Evolutionary conservation across 2,113 vertebrate genomes (phyloP).

Genomic region (Psilopsiagon aurifrons): DNA sequence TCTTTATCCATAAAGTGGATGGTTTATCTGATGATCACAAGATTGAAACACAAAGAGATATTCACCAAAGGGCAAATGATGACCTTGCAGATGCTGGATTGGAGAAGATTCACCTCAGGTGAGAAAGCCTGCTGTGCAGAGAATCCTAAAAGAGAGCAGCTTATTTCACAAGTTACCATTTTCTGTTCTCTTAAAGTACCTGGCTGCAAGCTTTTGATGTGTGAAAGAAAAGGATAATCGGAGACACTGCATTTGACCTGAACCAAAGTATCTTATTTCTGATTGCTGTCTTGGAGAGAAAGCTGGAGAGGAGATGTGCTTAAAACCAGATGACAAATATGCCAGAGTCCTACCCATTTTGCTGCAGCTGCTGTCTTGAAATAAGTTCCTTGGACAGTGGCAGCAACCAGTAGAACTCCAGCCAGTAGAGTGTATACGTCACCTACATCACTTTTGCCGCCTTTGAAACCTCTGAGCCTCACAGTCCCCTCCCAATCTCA

Average conservation of each 20-base stretch:
- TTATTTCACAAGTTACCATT: neutral
- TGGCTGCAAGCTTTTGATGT: neutral
- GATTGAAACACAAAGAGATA: conserved; percentile 93
- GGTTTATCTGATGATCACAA: conserved; percentile 94
- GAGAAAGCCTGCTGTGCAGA: conserved; percentile 7
- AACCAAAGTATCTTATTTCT: neutral
- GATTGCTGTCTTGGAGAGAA: neutral
- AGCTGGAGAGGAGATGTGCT: neutral
- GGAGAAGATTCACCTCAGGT: conserved; percentile 93
- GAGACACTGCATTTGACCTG: neutral
- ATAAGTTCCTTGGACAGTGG: neutral
- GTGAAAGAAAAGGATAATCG: neutral
- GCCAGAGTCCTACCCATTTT: neutral
- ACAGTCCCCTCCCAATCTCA: neutral
- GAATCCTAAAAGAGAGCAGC: neutral
- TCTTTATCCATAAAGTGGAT: conserved; percentile 96
- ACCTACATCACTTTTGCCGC: neutral
- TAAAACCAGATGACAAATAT: neutral
- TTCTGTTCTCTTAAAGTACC: neutral
- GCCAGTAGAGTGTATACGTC: neutral
- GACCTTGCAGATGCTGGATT: conserved; percentile 89
- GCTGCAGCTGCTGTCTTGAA: neutral
- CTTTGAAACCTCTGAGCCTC: neutral
- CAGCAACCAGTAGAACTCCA: neutral
- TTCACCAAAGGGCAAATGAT: conserved; percentile 91